Evolutionary conservation across 2,113 vertebrate species (phyloP), one percentile per base, ranked within the genome.

Genomic region (Aix galericulata): DNA sequence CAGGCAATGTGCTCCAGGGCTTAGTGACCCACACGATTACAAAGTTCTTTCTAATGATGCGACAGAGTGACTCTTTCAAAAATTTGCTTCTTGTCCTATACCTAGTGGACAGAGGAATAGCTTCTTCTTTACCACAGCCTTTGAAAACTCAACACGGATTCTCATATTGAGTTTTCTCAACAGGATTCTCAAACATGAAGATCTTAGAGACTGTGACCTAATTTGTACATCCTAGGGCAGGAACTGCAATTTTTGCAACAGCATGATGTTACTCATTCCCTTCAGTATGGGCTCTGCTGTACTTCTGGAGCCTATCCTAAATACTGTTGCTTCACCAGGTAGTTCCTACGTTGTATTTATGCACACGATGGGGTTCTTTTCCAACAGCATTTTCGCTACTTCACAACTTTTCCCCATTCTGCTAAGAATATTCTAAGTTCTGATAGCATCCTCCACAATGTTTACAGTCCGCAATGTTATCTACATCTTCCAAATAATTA

Each of bases 341-440:
- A 72, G 59, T 82, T 90, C 36, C 46, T 40, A 63, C 21, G 4
- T 23, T 59, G 6, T 31, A 55, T 2, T 46, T 42, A 59, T 60
- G 31, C 16, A 80, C 31, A 11, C 17, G 11, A 63, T 71, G 64
- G 21, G 83, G 16, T 15, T 86, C 48, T 77, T n/a, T 17, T 42
- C n/a, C 40, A 90, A 38, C 46, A 59, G 9, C 13, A 13, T 80
- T 93, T 42, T 67, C 72, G 22, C 58, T 63, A 63, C 38, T 64
- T 80, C 31, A 22, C 23, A 50, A 31, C 29, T 60, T 73, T 92
- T 59, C 68, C 66, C 31, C 17, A 34, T 21, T 22, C 64, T 3
- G 14, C 53, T 52, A 60, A 29, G 18, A 83, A 52, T 80, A 91
- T 56, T 76, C 68, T n/a, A 86, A 80, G 20, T 83, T 83, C 68